Percentiles rank a stretch among this genome's conserved stretches.
These are phyloP conservation scores for Metopolophium dirhodum DNA, from an alignment of 1,140 invertebrate species.

Conservation along the genomic window DNA sequence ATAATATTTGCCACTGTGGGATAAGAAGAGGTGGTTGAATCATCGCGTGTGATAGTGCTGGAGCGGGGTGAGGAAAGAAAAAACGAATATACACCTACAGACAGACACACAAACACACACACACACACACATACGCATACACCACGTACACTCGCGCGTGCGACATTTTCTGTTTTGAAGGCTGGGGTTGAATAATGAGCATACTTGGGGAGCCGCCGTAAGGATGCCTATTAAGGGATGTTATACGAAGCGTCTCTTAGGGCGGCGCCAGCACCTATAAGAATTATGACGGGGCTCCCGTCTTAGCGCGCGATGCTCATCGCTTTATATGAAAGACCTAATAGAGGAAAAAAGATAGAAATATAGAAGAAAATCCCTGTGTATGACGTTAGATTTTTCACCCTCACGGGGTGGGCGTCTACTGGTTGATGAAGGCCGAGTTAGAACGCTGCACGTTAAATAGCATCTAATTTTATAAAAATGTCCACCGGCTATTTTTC, in stretches of 20 bases:
- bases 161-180: conserved; percentile 41
- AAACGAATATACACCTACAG: neutral
- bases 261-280: conserved; percentile 28
- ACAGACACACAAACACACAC: too few relatives aligned
- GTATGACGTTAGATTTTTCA: conserved; percentile 53
- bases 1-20: conserved; percentile 32
- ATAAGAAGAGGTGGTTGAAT: neutral
- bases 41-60: neutral
- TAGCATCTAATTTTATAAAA: neutral
- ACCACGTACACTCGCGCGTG: neutral
- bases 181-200: conserved; percentile 45
- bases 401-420: neutral
- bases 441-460: neutral
- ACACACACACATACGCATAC: neutral
- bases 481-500: neutral
- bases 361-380: conserved; percentile 35
- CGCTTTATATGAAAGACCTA: conserved; percentile 39
- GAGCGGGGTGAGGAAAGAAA: too few relatives aligned
- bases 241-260: conserved; percentile 38
- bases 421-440: neutral
- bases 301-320: neutral
- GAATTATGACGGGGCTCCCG: conserved; percentile 25
- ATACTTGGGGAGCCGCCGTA: conserved; percentile 18
- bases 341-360: neutral
- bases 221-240: conserved; percentile 55